A percentile compares a stretch with the other conserved stretches of the same genome.
Evolutionary conservation across 2,797 vertebrate genomes (phyloP).

Genomic region (Paguma larvata): DNA sequence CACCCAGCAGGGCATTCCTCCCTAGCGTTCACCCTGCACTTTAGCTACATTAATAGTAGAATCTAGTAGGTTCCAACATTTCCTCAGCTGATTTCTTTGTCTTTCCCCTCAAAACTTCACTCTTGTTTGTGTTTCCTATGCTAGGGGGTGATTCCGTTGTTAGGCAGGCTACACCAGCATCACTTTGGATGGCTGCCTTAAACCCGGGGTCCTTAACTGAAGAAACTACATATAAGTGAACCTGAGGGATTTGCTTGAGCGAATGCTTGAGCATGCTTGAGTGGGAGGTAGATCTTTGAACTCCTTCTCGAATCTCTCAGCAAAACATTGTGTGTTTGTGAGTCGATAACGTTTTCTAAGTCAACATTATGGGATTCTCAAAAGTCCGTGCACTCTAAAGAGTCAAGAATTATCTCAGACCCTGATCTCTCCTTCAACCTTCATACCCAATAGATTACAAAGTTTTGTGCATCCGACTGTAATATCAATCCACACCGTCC

Average conservation of each 20-base stretch:
- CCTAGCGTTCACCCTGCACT: neutral
- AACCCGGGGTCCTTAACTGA: neutral
- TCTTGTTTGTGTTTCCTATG: neutral
- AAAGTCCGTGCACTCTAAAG: neutral
- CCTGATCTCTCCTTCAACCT: neutral
- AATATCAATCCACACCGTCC: neutral
- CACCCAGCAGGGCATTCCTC: neutral
- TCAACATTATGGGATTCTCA: neutral
- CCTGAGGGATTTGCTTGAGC: neutral
- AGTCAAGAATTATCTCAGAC: neutral
- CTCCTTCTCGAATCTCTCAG: neutral
- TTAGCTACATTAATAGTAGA: neutral
- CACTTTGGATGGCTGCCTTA: too few species aligned
- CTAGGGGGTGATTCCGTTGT: too few species aligned
- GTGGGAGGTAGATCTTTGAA: neutral
- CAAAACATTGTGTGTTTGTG: neutral
- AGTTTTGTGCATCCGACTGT: neutral
- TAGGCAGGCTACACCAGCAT: neutral
- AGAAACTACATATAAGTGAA: neutral
- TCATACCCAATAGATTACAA: too few species aligned
- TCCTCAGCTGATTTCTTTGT: neutral
- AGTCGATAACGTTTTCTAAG: neutral
- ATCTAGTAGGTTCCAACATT: neutral
- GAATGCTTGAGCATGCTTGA: fast-evolving
- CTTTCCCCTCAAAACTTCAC: neutral